Conservation (phyloP, 1,140 invertebrate genomes). For the Conus betulinus region DNA sequence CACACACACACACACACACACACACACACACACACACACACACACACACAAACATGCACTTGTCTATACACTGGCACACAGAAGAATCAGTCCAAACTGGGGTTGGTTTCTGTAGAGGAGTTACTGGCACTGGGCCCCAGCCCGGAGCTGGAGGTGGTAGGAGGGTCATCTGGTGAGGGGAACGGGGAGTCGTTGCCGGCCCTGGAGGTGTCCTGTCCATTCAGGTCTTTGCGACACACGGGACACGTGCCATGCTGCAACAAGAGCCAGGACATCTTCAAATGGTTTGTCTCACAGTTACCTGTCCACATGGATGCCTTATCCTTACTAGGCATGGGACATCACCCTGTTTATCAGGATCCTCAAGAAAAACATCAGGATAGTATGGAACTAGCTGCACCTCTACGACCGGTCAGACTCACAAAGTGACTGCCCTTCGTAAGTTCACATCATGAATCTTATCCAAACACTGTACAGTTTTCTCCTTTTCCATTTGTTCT, state of each 20-base stretch:
- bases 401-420: too few relatives aligned
- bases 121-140: background rate
- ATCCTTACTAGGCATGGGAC: too few relatives aligned
- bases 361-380: too few relatives aligned
- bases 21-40: slow-evolving; percentile 11
- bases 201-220: slow-evolving; percentile 65
- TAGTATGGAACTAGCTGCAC: too few relatives aligned
- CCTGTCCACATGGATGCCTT: too few relatives aligned
- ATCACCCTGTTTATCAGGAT: too few relatives aligned
- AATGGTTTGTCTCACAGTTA: too few relatives aligned
- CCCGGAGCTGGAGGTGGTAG: background rate
- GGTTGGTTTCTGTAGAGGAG: slow-evolving; percentile 3
- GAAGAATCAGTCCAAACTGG: slow-evolving; percentile 17
- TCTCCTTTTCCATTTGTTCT: too few relatives aligned
- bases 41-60: background rate
- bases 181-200: slow-evolving; percentile 49
- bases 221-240: slow-evolving; percentile 87
- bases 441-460: too few relatives aligned
- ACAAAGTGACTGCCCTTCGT: too few relatives aligned
- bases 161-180: slow-evolving; percentile 9
- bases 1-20: background rate
- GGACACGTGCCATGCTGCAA: slow-evolving; percentile 94
- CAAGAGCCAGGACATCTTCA: slow-evolving; percentile 34
- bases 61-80: background rate
- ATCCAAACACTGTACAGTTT: too few relatives aligned